These are phyloP conservation scores for Amazona vittata DNA, from an alignment of 2,113 vertebrate genomes.

Conservation along the genomic window DNA sequence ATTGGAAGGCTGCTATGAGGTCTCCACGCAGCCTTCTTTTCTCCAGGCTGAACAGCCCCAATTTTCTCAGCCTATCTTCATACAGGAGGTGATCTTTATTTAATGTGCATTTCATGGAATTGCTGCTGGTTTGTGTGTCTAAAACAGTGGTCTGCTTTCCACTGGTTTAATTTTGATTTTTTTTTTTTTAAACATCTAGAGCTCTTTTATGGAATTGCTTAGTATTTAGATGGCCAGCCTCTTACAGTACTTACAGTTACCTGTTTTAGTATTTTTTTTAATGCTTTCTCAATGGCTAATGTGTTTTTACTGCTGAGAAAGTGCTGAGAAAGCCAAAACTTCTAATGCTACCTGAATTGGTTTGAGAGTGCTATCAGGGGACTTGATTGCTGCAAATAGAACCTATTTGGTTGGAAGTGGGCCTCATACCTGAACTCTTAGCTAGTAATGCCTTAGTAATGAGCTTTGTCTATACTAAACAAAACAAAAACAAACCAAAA, in stretches of 20 bases:
- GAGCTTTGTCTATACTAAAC: background rate
- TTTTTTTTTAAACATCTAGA: background rate
- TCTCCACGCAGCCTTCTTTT: too few species aligned
- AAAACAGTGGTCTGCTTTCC: background rate
- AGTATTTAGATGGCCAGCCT: background rate
- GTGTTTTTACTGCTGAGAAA: background rate
- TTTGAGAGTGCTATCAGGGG: background rate
- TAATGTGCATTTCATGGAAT: background rate
- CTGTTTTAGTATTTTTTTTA: background rate
- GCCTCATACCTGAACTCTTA: background rate
- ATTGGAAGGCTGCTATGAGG: too few species aligned
- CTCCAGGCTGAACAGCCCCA: too few species aligned
- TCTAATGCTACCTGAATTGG: fast-evolving
- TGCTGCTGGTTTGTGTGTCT: background rate
- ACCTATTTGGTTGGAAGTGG: background rate
- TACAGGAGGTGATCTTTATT: background rate
- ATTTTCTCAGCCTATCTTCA: too few species aligned
- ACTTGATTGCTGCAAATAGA: background rate
- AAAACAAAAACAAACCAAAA: background rate
- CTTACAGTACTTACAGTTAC: background rate
- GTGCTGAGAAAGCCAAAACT: background rate
- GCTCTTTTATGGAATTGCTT: background rate
- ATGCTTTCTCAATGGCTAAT: background rate
- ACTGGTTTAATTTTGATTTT: background rate
- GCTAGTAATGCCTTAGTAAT: background rate